Percentiles rank a stretch among this genome's conserved stretches.
Conservation (phyloP, 2,113 vertebrate species). For the Steatornis caripensis region DNA sequence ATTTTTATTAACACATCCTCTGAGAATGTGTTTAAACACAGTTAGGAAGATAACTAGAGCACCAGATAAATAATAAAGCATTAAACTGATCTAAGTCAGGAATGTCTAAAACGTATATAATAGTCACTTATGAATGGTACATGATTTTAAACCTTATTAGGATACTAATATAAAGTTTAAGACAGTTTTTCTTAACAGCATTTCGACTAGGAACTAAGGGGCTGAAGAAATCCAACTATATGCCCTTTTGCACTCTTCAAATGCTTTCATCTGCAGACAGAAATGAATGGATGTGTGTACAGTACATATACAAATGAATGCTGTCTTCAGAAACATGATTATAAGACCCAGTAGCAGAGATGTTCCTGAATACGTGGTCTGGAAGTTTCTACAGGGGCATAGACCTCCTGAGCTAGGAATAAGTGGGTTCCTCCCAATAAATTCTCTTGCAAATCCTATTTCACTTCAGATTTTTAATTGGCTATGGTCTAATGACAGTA, state of each 20-base stretch:
- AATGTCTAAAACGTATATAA: neutral
- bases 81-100: neutral
- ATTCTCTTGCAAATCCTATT: neutral
- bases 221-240: neutral
- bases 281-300: neutral
- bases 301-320: neutral
- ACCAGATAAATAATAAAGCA: neutral
- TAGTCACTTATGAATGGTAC: neutral
- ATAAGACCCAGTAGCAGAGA: neutral
- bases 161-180: neutral
- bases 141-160: neutral
- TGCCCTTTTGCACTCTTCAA: neutral
- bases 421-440: neutral
- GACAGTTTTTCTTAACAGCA: neutral
- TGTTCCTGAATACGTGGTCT: neutral
- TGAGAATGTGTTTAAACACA: neutral
- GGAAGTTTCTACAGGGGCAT: neutral
- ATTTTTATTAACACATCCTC: neutral
- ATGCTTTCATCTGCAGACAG: neutral
- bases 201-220: neutral
- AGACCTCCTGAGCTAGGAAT: neutral
- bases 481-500: neutral
- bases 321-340: neutral
- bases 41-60: neutral
- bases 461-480: neutral